Evolutionary conservation across 2,888 invertebrate genomes (phyloP).

Genomic region (Drosophila buzzatii): DNA sequence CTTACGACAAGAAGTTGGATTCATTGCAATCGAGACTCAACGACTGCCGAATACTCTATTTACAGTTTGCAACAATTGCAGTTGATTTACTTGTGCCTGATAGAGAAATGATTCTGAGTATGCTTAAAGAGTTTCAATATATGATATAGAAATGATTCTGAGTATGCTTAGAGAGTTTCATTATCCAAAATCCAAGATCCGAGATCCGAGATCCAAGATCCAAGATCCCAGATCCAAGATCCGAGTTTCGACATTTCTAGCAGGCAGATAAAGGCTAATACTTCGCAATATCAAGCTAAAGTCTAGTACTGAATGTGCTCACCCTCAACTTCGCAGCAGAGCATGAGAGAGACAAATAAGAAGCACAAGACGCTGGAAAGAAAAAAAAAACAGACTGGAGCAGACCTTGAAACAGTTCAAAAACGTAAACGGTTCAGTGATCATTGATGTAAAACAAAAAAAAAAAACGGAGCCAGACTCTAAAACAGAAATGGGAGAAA

Average conservation of each 20-base stretch:
- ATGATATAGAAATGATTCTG: no score
- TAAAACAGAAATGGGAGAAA: slow-evolving; percentile 50
- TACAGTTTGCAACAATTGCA: no score
- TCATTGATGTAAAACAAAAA: slow-evolving; percentile 81
- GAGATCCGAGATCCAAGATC: no score
- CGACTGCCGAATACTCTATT: slow-evolving; percentile 4
- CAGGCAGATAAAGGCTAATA: background rate
- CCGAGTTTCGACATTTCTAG: background rate
- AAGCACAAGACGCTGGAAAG: slow-evolving; percentile 19
- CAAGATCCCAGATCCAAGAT: background rate
- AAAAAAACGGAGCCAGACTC: slow-evolving; percentile 54
- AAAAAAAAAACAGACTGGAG: slow-evolving; percentile 40
- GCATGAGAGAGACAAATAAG: background rate
- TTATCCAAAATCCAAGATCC: no score
- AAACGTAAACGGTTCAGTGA: slow-evolving; percentile 85
- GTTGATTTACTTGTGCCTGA: background rate
- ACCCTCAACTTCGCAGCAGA: background rate
- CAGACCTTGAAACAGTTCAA: slow-evolving; percentile 85
- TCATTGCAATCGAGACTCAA: background rate
- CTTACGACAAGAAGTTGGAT: background rate
- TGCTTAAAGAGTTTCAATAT: no score
- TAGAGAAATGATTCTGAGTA: background rate
- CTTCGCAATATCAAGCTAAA: background rate
- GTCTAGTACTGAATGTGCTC: background rate
- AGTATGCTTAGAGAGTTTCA: no score